Evolutionary conservation across 2,797 vertebrate genomes (phyloP).

Genomic region (Cygnus olor): DNA sequence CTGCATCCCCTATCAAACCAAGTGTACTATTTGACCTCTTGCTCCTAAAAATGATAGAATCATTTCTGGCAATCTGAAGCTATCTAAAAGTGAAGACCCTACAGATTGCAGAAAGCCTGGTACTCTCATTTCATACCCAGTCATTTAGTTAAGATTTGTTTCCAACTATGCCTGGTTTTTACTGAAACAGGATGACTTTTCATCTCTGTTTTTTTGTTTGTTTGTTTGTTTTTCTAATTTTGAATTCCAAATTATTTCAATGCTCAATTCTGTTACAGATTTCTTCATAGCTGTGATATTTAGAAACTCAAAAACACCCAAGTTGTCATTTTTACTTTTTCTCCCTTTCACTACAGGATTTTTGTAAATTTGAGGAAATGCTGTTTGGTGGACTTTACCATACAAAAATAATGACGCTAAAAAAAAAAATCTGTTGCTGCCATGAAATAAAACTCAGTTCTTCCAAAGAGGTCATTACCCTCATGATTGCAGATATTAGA

Average conservation of each 20-base stretch:
- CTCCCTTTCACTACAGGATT: neutral
- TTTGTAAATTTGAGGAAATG: neutral
- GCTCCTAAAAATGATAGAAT: neutral
- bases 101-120: neutral
- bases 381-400: neutral
- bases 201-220: neutral
- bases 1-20: neutral
- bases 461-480: neutral
- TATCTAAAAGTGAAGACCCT: neutral
- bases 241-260: neutral
- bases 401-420: neutral
- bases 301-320: rapidly evolving
- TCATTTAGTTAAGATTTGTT: neutral
- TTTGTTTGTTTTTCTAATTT: neutral
- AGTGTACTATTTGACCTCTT: neutral
- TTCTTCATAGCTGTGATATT: neutral
- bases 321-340: neutral
- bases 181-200: neutral
- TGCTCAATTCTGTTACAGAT: neutral
- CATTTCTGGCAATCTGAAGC: neutral
- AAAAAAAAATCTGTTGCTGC: neutral
- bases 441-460: neutral
- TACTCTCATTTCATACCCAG: neutral
- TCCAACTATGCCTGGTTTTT: neutral
- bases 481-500: neutral